These are phyloP conservation scores for Caiman crocodilus DNA, from an alignment of 2,797 vertebrate species.

Conservation along the genomic window DNA sequence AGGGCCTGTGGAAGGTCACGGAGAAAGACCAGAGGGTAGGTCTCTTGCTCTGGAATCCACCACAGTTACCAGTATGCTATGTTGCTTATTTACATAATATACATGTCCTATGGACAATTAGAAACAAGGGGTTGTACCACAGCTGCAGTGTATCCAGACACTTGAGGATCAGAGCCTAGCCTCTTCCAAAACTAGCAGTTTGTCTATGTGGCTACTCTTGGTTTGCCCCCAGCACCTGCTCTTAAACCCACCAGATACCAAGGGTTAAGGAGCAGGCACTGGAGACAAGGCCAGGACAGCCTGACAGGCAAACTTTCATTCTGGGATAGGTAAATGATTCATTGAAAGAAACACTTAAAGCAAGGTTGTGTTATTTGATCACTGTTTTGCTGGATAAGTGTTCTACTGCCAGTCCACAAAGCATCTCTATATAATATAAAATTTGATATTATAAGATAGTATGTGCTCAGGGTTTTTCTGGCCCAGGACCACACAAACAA, in stretches of 20 bases:
- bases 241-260: too few species aligned
- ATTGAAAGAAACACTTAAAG: not conserved
- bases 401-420: not conserved
- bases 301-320: too few species aligned
- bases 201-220: too few species aligned
- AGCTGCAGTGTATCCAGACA: too few species aligned
- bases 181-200: not conserved
- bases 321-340: too few species aligned
- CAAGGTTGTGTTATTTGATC: not conserved
- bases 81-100: not conserved
- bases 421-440: not conserved
- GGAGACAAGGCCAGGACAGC: too few species aligned
- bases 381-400: rapidly evolving
- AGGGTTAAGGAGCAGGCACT: too few species aligned
- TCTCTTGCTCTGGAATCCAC: not conserved
- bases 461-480: not conserved
- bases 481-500: not conserved
- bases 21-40: not conserved
- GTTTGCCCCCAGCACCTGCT: too few species aligned
- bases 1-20: too few species aligned
- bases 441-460: not conserved
- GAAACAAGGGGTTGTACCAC: not conserved
- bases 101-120: not conserved
- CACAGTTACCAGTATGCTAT: not conserved
- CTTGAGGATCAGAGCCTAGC: too few species aligned